Evolutionary conservation across 2,888 invertebrate genomes (phyloP).

Genomic region (Agrotis puta): DNA sequence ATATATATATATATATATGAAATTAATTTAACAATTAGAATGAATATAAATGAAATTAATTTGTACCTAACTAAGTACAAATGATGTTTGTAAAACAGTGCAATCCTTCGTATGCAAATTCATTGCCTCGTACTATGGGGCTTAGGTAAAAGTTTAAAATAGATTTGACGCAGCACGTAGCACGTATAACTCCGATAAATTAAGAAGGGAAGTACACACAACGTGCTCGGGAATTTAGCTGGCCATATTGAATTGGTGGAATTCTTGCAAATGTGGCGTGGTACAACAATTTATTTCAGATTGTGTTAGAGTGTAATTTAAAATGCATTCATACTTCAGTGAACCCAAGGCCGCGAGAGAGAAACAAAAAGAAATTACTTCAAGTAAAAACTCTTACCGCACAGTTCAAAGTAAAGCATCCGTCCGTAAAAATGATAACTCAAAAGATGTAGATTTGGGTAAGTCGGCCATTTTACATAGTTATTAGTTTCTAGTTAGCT

Average conservation of each 20-base stretch:
- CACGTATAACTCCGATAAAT: conserved; percentile 70
- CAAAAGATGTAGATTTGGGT: conserved; percentile 85
- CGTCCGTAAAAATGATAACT: conserved; percentile 83
- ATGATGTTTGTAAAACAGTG: conserved; percentile 22
- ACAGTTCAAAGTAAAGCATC: conserved; percentile 80
- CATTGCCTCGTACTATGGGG: conserved; percentile 45
- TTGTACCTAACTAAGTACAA: neutral
- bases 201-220: conserved; percentile 61
- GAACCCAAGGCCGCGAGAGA: conserved; percentile 73
- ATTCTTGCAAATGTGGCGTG: conserved; percentile 64
- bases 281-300: conserved; percentile 41
- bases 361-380: conserved; percentile 72
- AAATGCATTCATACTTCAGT: conserved; percentile 76
- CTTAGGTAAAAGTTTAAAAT: conserved; percentile 73
- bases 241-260: conserved; percentile 54
- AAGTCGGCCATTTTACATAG: conserved; percentile 68
- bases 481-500: conserved; percentile 23
- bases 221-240: conserved; percentile 61
- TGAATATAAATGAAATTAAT: too few species aligned
- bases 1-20: too few species aligned
- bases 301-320: conserved; percentile 54
- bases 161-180: conserved; percentile 76
- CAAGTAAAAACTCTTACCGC: conserved; percentile 71
- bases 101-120: conserved; percentile 42
- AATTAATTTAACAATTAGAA: too few species aligned